A percentile compares a stretch with the other conserved stretches of the same genome.
Evolutionary conservation across 1,140 invertebrate genomes (phyloP).

Genomic region (Sweltsa coloradensis): DNA sequence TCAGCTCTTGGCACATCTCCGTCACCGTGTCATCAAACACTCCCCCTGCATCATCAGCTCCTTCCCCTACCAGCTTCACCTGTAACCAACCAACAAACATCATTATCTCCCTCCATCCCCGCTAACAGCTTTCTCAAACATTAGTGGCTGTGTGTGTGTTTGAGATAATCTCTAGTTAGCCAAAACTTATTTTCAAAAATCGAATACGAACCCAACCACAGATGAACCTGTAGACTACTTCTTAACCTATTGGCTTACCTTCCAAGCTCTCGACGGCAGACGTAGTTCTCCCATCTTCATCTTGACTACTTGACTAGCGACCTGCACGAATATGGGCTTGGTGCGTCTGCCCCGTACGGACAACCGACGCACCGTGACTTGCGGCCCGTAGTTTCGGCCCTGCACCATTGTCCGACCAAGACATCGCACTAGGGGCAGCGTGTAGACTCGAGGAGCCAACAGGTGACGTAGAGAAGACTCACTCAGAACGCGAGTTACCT

Average conservation of each 20-base stretch:
- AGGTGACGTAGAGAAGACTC: conserved; percentile 38
- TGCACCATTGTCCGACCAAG: conserved; percentile 54
- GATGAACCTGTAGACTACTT: too few species aligned
- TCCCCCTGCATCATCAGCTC: conserved; percentile 55
- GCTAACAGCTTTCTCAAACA: too few species aligned
- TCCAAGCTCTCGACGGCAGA: conserved; percentile 52
- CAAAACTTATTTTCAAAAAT: too few species aligned
- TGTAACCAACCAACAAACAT: too few species aligned
- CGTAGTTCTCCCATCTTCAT: conserved; percentile 43
- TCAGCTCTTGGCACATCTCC: conserved; percentile 50
- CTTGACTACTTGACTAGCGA: conserved; percentile 48
- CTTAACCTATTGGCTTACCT: too few species aligned
- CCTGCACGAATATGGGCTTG: conserved; percentile 48
- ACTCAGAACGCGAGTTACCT: too few species aligned
- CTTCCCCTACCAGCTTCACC: conserved; percentile 48
- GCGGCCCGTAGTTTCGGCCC: conserved; percentile 52
- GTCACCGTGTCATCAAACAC: conserved; percentile 62
- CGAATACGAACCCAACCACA: too few species aligned
- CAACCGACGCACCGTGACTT: conserved; percentile 48
- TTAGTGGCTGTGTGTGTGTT: too few species aligned
- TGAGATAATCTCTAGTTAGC: too few species aligned
- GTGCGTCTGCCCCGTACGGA: conserved; percentile 38
- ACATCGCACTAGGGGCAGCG: conserved; percentile 47
- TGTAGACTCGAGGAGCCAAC: conserved; percentile 45
- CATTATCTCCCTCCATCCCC: too few species aligned